A percentile compares a stretch with the other conserved stretches of the same genome.
These are phyloP conservation scores for Acrocephalus scirpaceus DNA, from an alignment of 2,797 vertebrate genomes.

Conservation along the genomic window DNA sequence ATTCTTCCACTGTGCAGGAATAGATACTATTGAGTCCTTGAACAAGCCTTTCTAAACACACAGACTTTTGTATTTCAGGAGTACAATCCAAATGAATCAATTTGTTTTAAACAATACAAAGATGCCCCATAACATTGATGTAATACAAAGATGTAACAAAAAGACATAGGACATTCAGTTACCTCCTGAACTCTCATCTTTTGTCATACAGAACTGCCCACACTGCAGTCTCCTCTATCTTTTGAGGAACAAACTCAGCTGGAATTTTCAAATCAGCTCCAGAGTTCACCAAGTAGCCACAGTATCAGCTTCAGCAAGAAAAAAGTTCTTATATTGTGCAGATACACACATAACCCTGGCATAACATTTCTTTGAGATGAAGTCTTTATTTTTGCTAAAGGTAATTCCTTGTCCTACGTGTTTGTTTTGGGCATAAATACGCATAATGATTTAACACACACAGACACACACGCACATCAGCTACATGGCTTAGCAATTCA, in stretches of 20 bases:
- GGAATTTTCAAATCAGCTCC: not conserved
- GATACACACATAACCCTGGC: not conserved
- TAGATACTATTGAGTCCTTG: fast-evolving
- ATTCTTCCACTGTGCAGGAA: not conserved
- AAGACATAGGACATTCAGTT: not conserved
- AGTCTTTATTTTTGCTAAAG: not conserved
- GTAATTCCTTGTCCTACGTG: not conserved
- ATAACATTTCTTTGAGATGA: not conserved
- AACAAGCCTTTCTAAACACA: not conserved
- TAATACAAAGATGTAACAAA: not conserved
- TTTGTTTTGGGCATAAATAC: slow-evolving; percentile 8
- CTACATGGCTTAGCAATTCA: slow-evolving; percentile 11
- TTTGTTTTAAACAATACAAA: not conserved
- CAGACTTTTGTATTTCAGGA: not conserved
- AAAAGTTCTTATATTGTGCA: not conserved
- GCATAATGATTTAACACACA: not conserved
- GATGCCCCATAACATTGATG: not conserved
- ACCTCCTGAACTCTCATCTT: not conserved
- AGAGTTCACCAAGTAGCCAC: not conserved
- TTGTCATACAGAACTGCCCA: not conserved
- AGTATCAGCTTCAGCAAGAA: not conserved
- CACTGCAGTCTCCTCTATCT: not conserved
- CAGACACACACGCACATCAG: not conserved
- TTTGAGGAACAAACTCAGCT: not conserved
- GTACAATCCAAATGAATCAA: not conserved